Evolutionary conservation across 2,888 invertebrate species (phyloP).

Genomic region (Amphipyra berbera): DNA sequence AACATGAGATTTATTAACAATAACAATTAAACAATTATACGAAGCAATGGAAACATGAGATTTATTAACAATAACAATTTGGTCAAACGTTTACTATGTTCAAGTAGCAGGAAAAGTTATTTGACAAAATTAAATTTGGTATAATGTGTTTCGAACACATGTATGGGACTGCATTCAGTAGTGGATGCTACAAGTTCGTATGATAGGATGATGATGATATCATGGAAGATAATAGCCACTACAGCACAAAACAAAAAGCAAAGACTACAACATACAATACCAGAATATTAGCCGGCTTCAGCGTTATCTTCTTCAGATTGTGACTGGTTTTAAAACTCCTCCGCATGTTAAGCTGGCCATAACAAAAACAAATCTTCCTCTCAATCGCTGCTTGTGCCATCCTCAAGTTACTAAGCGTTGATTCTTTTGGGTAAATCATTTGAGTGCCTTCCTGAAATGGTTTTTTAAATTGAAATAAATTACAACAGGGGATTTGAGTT

Average conservation of each 20-base stretch:
- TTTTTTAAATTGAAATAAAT: background rate
- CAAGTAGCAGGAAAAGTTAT: too few species aligned
- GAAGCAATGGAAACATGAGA: too few species aligned
- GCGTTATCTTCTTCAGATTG: conserved; percentile 57
- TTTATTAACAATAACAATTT: too few species aligned
- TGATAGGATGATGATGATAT: too few species aligned
- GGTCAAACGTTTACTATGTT: too few species aligned
- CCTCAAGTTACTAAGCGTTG: conserved; percentile 72
- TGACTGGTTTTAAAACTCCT: conserved; percentile 35
- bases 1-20: too few species aligned
- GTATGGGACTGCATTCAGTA: too few species aligned
- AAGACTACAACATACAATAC: conserved; percentile 68
- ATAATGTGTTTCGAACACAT: too few species aligned
- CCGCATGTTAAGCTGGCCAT: conserved; percentile 62
- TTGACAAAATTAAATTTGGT: too few species aligned
- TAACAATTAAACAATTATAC: too few species aligned
- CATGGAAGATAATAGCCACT: background rate
- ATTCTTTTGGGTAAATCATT: conserved; percentile 73
- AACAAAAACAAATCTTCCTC: conserved; percentile 80
- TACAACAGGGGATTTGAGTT: too few species aligned
- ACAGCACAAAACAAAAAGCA: conserved; percentile 5
- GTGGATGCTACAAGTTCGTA: too few species aligned
- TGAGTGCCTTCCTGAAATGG: conserved; percentile 69
- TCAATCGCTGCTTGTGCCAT: conserved; percentile 79
- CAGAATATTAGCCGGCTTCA: conserved; percentile 81